phyloP scores from a whole-genome alignment of 2,113 vertebrate species.

The Cairina moschata region DNA sequence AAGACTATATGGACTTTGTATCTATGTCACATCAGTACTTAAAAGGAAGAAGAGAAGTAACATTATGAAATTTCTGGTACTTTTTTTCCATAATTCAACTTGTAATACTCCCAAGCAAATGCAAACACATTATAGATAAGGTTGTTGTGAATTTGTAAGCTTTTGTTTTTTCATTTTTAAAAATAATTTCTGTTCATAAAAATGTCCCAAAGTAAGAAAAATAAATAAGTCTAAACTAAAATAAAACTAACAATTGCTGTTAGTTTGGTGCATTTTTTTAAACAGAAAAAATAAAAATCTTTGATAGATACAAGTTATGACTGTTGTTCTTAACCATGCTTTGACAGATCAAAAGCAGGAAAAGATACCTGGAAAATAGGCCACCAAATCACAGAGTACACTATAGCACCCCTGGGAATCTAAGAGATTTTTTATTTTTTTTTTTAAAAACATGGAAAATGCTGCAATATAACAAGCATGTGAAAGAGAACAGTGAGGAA shows the following conservation, averaged over 20 bases:
- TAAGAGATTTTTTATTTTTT: neutral
- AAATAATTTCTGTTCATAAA: neutral
- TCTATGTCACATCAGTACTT: neutral
- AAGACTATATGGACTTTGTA: neutral
- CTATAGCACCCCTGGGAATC: fast-evolving
- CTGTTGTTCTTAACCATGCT: neutral
- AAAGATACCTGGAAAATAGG: neutral
- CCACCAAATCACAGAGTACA: neutral
- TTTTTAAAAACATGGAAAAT: neutral
- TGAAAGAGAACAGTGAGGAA: neutral
- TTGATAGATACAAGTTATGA: neutral
- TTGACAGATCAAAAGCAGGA: neutral
- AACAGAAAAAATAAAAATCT: neutral
- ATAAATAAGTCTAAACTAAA: neutral
- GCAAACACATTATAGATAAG: neutral
- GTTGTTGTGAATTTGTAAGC: neutral
- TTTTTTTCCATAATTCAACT: neutral
- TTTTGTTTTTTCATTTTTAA: neutral
- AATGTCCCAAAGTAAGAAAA: neutral
- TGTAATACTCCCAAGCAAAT: neutral
- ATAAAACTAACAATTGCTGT: neutral
- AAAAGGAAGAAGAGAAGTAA: neutral
- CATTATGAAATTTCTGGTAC: neutral
- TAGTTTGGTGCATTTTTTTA: neutral
- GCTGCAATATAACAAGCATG: neutral